A percentile compares a stretch with the other conserved stretches of the same genome.
phyloP scores from a whole-genome alignment of 2,888 invertebrate genomes.

The Nesidiocoris tenuis region DNA sequence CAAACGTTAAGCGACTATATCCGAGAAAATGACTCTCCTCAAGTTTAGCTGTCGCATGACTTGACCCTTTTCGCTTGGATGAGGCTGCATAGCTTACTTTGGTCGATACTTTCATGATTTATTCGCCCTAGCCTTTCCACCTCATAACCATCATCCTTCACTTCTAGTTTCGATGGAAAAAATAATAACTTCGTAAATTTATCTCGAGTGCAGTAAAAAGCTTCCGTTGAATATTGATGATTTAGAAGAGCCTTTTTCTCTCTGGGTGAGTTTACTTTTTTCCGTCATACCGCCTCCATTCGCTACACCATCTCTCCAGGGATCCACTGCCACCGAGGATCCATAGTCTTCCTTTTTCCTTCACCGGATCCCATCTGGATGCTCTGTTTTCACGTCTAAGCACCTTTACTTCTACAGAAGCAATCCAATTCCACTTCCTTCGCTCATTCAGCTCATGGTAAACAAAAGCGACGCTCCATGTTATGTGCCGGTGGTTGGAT shows the following conservation, averaged over 20 bases:
- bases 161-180: conserved; percentile 8
- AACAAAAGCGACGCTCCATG: neutral
- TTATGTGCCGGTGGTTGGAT: no score
- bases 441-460: conserved; percentile 6
- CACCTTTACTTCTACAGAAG: conserved; percentile 7
- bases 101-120: conserved; percentile 13
- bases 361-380: neutral
- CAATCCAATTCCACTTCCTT: neutral
- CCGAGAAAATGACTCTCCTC: no score
- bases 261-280: conserved; percentile 18
- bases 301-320: neutral
- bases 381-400: conserved; percentile 12
- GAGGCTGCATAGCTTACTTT: neutral
- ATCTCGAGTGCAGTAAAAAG: conserved; percentile 36
- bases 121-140: conserved; percentile 2
- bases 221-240: conserved; percentile 41
- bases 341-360: neutral
- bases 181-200: conserved; percentile 38
- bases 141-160: neutral
- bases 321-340: neutral
- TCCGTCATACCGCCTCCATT: neutral
- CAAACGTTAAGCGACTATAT: no score
- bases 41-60: neutral
- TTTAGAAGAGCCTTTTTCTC: conserved; percentile 31
- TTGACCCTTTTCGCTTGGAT: neutral